Evolutionary conservation across 2,888 invertebrate genomes (phyloP).

Genomic region (Tetrapedia diversipes): DNA sequence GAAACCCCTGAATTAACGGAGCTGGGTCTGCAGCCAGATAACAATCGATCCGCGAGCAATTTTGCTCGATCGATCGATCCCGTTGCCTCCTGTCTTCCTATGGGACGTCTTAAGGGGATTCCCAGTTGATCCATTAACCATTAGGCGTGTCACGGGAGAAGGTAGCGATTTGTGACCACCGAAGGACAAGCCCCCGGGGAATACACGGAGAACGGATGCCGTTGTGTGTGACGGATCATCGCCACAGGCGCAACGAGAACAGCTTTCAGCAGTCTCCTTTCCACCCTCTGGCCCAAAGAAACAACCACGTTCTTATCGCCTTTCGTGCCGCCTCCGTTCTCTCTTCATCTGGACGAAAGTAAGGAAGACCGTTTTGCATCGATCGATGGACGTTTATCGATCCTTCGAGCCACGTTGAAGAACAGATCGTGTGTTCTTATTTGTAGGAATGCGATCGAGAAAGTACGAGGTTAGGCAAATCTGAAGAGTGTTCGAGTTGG

Average conservation of each 20-base stretch:
- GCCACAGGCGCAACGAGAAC: constrained; percentile 9
- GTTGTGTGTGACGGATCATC: constrained; percentile 37
- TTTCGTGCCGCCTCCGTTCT: too few relatives aligned
- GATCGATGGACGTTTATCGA: constrained; percentile 10
- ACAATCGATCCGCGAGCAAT: constrained; percentile 20
- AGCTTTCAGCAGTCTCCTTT: constrained; percentile 7
- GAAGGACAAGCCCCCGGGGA: constrained; percentile 52
- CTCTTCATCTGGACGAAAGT: background rate
- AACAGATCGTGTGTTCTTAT: too few relatives aligned
- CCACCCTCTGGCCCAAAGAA: background rate
- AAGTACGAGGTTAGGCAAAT: too few relatives aligned
- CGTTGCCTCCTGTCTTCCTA: background rate
- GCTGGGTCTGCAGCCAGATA: background rate
- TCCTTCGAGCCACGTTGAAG: constrained; percentile 17
- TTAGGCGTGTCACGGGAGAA: constrained; percentile 46
- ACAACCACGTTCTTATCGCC: background rate
- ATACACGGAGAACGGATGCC: constrained; percentile 26
- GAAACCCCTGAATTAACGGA: background rate
- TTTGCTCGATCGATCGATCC: constrained; percentile 14
- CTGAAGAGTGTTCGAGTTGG: too few relatives aligned
- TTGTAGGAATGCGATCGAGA: too few relatives aligned
- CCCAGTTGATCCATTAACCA: constrained; percentile 58
- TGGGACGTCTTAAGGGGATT: constrained; percentile 42
- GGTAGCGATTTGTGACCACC: constrained; percentile 53
- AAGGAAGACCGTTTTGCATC: constrained; percentile 43